Conservation (phyloP, 2,888 invertebrate genomes). For the Cataglyphis rosenhaueri region DNA sequence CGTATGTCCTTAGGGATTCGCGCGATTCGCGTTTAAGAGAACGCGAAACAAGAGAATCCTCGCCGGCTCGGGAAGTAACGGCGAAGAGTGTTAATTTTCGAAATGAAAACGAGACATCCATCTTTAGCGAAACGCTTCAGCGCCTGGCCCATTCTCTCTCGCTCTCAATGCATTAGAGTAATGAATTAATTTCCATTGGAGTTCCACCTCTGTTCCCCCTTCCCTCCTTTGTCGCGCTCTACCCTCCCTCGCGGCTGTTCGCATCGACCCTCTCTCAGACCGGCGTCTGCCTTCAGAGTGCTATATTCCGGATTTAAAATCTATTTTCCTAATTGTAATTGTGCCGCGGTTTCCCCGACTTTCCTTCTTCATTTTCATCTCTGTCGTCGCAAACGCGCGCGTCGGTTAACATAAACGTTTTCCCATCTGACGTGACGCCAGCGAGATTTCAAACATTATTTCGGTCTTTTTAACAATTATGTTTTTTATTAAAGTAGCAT, state of each 20-base stretch:
- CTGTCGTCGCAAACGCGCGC: slow-evolving; percentile 3
- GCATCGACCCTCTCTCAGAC: slow-evolving; percentile 21
- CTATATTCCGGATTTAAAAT: slow-evolving; percentile 80
- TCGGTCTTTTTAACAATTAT: not conserved
- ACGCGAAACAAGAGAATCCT: not conserved
- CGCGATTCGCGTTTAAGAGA: not conserved
- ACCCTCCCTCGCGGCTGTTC: slow-evolving; percentile 62
- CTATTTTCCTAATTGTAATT: slow-evolving; percentile 84
- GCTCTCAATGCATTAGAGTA: slow-evolving; percentile 85
- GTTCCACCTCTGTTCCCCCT: slow-evolving; percentile 59
- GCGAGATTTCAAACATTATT: not conserved
- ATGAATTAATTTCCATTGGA: slow-evolving; percentile 85
- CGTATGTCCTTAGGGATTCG: not conserved
- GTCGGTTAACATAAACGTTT: not conserved
- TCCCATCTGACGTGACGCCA: not conserved
- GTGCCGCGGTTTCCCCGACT: slow-evolving; percentile 16
- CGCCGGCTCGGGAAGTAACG: slow-evolving; percentile 33
- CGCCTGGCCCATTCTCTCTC: slow-evolving; percentile 80
- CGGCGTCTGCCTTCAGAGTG: slow-evolving; percentile 51
- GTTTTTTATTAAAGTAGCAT: not conserved
- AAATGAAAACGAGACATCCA: slow-evolving; percentile 85
- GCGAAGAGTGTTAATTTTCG: slow-evolving; percentile 85
- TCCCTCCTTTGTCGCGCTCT: slow-evolving; percentile 70
- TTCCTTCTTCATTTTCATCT: slow-evolving; percentile 32
- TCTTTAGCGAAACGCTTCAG: slow-evolving; percentile 83